Evolutionary conservation across 2,888 invertebrate genomes (phyloP).

Genomic region (Heliconius aoede): DNA sequence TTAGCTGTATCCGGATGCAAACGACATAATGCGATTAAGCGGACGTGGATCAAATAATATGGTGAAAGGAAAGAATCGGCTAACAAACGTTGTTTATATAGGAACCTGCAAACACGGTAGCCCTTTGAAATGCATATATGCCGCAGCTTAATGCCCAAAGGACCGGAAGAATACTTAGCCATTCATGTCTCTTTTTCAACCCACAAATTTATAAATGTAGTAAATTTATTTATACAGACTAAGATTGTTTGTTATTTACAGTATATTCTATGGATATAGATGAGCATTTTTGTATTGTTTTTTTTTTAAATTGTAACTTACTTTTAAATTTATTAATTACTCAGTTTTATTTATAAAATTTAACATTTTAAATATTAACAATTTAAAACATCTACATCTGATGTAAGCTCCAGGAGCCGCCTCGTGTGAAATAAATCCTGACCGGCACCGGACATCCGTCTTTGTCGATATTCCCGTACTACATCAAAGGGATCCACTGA

Average conservation of each 20-base stretch:
- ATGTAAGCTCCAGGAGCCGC: constrained; percentile 59
- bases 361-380: constrained; percentile 8
- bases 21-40: constrained; percentile 66
- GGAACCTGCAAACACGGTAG: constrained; percentile 64
- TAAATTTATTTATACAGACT: background rate
- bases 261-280: background rate
- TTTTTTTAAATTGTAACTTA: background rate
- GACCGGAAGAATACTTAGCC: constrained; percentile 74
- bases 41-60: constrained; percentile 58
- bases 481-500: constrained; percentile 78
- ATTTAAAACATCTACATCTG: constrained; percentile 49
- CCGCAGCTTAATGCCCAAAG: constrained; percentile 70
- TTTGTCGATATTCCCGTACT: constrained; percentile 82
- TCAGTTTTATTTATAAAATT: too few relatives aligned
- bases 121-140: constrained; percentile 68
- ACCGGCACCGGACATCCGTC: constrained; percentile 84
- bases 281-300: background rate
- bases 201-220: constrained; percentile 32
- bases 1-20: constrained; percentile 62
- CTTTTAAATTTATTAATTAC: background rate
- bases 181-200: constrained; percentile 53
- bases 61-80: constrained; percentile 69
- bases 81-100: constrained; percentile 73
- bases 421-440: constrained; percentile 83
- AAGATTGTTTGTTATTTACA: background rate